Conservation (phyloP, 2,888 invertebrate genomes). For the Apamea anceps region DNA sequence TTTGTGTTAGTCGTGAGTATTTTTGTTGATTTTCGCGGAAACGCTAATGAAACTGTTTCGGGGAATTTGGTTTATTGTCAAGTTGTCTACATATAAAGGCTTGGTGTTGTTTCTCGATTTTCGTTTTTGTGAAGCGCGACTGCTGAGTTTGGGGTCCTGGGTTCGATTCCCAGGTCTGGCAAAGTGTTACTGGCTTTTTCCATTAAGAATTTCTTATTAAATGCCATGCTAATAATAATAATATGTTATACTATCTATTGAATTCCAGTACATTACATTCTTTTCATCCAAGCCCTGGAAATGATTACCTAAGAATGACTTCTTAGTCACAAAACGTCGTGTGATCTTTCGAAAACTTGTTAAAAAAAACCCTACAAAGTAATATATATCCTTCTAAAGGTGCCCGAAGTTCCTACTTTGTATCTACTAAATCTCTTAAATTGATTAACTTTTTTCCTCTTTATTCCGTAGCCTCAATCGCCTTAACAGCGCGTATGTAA, state of each 20-base stretch:
- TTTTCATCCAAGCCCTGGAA: not conserved
- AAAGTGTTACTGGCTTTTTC: not conserved
- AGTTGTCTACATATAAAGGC: not conserved
- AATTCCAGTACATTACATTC: not conserved
- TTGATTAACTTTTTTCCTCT: slow-evolving; percentile 25
- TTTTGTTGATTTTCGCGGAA: slow-evolving; percentile 47
- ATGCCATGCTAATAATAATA: not conserved
- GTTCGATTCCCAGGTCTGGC: not conserved
- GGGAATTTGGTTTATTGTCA: slow-evolving; percentile 14
- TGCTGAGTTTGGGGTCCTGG: no score
- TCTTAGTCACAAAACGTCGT: not conserved
- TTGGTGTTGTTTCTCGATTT: not conserved
- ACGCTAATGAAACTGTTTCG: slow-evolving; percentile 27
- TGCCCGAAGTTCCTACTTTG: slow-evolving; percentile 3
- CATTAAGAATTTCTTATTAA: not conserved
- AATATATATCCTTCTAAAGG: not conserved
- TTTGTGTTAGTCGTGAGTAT: slow-evolving; percentile 36
- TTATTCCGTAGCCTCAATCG: slow-evolving; percentile 18
- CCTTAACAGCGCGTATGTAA: slow-evolving; percentile 68
- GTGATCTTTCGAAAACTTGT: not conserved
- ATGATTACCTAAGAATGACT: not conserved
- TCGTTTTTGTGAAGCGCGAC: not conserved
- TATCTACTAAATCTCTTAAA: slow-evolving; percentile 20
- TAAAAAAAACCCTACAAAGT: not conserved
- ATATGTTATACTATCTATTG: not conserved